Conservation (phyloP, 2,888 invertebrate species). For the Zygothrica quintamaculata region DNA sequence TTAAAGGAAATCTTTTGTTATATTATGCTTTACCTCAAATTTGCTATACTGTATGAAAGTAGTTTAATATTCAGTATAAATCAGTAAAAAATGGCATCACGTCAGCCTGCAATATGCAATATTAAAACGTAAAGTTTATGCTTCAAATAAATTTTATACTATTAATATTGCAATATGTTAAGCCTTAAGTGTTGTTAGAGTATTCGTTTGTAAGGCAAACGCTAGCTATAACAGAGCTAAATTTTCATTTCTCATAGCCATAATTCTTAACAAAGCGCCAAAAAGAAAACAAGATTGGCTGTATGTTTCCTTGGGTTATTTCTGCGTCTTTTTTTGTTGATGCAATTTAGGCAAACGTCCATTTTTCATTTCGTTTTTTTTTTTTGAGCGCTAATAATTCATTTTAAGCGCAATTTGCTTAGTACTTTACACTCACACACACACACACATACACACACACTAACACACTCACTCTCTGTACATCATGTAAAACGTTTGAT, state of each 20-base stretch:
- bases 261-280: constrained; percentile 61
- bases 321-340: constrained; percentile 26
- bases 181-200: constrained; percentile 5
- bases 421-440: constrained; percentile 6
- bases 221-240: constrained; percentile 30
- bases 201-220: constrained; percentile 17
- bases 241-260: constrained; percentile 65
- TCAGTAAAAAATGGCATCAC: no score
- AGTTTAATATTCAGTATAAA: no score
- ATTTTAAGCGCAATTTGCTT: constrained; percentile 76
- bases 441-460: no score
- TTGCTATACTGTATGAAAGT: no score
- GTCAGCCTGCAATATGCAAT: not conserved
- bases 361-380: constrained; percentile 63
- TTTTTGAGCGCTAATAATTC: constrained; percentile 75
- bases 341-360: constrained; percentile 67
- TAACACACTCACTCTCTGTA: not conserved
- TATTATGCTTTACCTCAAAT: not conserved
- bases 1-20: not conserved
- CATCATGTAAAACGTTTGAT: constrained; percentile 35
- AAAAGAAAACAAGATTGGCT: constrained; percentile 40
- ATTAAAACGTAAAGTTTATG: not conserved
- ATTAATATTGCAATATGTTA: not conserved
- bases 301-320: not conserved
- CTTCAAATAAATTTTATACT: not conserved